A percentile compares a stretch with the other conserved stretches of the same genome.
phyloP scores from a whole-genome alignment of 2,888 invertebrate species.

The Teinopalpus imperialis region DNA sequence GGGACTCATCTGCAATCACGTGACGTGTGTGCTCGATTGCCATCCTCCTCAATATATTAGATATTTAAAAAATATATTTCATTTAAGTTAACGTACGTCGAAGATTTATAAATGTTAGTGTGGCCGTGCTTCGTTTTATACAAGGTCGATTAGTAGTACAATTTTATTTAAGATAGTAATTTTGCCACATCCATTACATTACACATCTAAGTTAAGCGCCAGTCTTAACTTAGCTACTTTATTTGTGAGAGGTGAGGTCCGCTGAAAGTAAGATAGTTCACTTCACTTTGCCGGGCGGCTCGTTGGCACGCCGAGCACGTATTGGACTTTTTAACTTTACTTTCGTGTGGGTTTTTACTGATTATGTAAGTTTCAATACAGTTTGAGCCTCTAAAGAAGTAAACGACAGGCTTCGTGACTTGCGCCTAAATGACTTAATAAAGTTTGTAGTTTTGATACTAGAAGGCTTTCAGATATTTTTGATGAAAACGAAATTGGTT shows the following conservation, averaged over 20 bases:
- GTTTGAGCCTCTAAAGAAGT: conserved; percentile 28
- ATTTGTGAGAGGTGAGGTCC: conserved; percentile 66
- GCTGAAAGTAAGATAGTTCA: conserved; percentile 76
- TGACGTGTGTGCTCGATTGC: too few species aligned
- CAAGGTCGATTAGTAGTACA: too few species aligned
- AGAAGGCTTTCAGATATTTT: not conserved
- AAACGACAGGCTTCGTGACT: conserved; percentile 25
- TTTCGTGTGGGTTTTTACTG: conserved; percentile 41
- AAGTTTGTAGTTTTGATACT: not conserved
- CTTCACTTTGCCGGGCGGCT: conserved; percentile 43
- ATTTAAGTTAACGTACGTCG: too few species aligned
- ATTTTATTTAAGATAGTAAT: too few species aligned
- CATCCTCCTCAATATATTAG: too few species aligned
- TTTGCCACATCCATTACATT: conserved; percentile 42
- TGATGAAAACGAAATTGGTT: too few species aligned
- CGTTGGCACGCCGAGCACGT: conserved; percentile 53
- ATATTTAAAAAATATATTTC: too few species aligned
- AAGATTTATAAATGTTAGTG: too few species aligned
- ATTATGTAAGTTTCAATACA: conserved; percentile 35
- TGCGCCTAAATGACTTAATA: conserved; percentile 14
- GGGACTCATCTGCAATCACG: too few species aligned
- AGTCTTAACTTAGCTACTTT: conserved; percentile 59
- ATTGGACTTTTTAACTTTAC: conserved; percentile 56
- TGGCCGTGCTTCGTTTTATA: too few species aligned
- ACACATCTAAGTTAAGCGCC: conserved; percentile 17